phyloP scores from a whole-genome alignment of 2,113 vertebrate species.

The Pionites leucogaster region DNA sequence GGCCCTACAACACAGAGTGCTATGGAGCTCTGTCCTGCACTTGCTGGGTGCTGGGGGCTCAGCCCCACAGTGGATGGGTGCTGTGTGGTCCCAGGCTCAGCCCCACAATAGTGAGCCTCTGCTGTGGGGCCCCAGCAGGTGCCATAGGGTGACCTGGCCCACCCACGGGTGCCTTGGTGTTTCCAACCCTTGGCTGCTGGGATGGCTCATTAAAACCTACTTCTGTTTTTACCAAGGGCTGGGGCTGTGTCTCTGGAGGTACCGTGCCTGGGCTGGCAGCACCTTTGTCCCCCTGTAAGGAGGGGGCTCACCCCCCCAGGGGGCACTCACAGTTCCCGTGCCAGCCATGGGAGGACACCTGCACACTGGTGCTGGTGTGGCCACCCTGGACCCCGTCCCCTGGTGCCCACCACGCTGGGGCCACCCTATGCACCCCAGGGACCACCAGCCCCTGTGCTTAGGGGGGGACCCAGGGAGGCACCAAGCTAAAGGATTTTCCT shows the following conservation, averaged over 20 bases:
- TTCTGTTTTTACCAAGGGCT: not conserved
- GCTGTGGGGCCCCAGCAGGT: rapidly evolving
- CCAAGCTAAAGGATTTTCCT: not conserved
- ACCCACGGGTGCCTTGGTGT: not conserved
- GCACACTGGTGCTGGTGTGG: not conserved
- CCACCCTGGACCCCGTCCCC: not conserved
- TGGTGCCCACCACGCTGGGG: rapidly evolving
- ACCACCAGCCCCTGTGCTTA: too few relatives aligned
- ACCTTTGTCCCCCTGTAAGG: rapidly evolving
- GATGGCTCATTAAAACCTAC: not conserved
- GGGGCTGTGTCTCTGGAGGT: not conserved
- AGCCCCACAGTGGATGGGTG: not conserved
- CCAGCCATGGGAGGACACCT: not conserved
- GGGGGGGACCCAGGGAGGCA: not conserved
- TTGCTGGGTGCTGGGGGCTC: not conserved
- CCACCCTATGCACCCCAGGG: rapidly evolving
- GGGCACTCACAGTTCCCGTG: not conserved
- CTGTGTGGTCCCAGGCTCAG: not conserved
- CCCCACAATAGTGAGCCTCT: not conserved
- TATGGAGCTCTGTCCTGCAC: not conserved
- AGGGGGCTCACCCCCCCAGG: rapidly evolving
- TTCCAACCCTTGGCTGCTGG: not conserved
- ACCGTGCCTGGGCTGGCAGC: rapidly evolving
- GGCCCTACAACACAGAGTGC: rapidly evolving
- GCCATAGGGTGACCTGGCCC: not conserved